Evolutionary conservation across 2,113 vertebrate species (phyloP), one percentile per base, ranked within the genome.

Genomic region (Numenius arquata): DNA sequence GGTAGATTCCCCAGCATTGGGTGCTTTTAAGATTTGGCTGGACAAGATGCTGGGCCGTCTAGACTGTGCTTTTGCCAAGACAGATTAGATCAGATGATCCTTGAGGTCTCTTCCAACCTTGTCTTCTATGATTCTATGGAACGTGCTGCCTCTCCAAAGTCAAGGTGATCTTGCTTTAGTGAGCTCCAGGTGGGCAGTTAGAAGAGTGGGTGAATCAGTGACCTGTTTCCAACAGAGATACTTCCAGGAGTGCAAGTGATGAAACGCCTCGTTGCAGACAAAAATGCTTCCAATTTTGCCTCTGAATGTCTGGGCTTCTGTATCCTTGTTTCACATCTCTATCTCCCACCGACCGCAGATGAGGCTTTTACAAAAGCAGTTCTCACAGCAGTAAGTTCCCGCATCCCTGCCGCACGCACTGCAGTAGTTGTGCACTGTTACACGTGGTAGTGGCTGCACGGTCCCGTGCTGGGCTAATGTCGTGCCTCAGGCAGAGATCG

Each of bases 361-460:
- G 1, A 76, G 16, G 38, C 30, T 74, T 79, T 81, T 26, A 70
- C 45, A 34, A 30, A 52, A 61, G 48, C n/a, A 55, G 55, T 34
- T 61, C 29, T 36, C 5, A 12, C 45, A 72, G 66, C 27, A 58
- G 34, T 21, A 62, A 26, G 10, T 6, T 9, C 34, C 10, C 0
- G 0, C 15, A 19, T 32, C 36, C 1, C 0, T 34, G 81, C 45
- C 53, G 59, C 19, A 15, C 0, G 4, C 25, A 15, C 12, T 2
- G 15, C 47, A 32, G 63, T 9, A 8, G 50, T 50, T 41, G 43
- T 52, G 77, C 58, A 2, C 73, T 36, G 45, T 16, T 41, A 40
- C 5, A 1, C 16, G 15, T 3, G 0, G 0, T 12, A 15, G 77
- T 26, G 47, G 26, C 38, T 62, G 22, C 45, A 19, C 3, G 5